Base-by-base conservation (phyloP, 1,140 invertebrate species). In the Danaus plexippus region DNA sequence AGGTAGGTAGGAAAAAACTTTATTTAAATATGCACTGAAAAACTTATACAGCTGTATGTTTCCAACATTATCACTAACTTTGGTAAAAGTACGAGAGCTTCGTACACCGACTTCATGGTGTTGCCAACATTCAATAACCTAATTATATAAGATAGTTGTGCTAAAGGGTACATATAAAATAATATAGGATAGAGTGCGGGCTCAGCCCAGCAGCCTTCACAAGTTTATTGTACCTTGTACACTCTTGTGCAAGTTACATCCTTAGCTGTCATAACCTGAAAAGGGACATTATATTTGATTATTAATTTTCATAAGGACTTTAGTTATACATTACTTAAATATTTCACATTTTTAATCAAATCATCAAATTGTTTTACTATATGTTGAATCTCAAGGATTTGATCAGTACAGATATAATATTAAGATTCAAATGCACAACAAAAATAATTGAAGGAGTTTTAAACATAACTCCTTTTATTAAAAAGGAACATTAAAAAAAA, bases 211-310 rank as follows among this genome's bases (percentile, higher is more conserved):
- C 80, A 85, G 82, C 82, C 78, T 85, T 80, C 8, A 52, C 47
- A 50, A 18, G 52, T 43, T 54, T 90, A 89, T 65, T 89, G 87
- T 51, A 85, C 73, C 79, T 93, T 93, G 89, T 94, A 94, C 63
- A 91, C 77, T 75, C 93, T 88, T 64, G 92, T 94, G 86, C 91
- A 93, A 52, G 91, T 91, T 40, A 94, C 89, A 68, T 90, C 89
- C 70, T 92, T 92, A 2, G 92, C 90, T 57, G 91, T 92, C 88
- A 93, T 90, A 12, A 89, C 87, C 92, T 93, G 88, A 11, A 88
- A 88, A 57, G 66, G 66, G 48, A 41, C 52, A 32, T 49, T 32
- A 50, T 54, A 58, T 22, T 50, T 47, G 44, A 15, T 1, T 15
- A 15, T 15, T 15, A 15, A 15, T 3, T 15, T 15, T 15, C 15